phyloP scores from a whole-genome alignment of 23 tunicate species.

The Ciona savignyi region DNA sequence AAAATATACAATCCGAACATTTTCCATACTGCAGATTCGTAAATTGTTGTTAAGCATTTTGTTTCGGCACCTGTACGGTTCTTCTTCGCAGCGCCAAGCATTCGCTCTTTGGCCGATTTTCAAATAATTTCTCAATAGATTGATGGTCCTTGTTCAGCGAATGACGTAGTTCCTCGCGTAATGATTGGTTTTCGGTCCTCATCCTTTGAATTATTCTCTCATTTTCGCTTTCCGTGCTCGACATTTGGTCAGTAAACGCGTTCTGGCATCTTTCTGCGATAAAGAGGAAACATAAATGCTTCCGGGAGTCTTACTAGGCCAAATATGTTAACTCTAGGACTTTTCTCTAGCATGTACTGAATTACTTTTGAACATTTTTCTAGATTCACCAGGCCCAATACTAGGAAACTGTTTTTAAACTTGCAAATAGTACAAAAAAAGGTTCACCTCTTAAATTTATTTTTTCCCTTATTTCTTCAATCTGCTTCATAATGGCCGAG shows the following conservation, averaged over 20 bases:
- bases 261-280: conserved; percentile 9
- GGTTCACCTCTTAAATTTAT: conserved; percentile 30
- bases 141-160: conserved; percentile 24
- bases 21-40: too few species aligned
- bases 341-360: too few species aligned
- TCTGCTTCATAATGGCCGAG: conserved; percentile 11
- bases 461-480: conserved; percentile 33
- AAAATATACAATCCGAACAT: too few species aligned
- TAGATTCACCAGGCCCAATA: too few species aligned
- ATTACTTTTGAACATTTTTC: too few species aligned
- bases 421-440: background rate
- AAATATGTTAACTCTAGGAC: too few species aligned
- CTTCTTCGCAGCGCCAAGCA: conserved; percentile 25
- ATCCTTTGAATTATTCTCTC: conserved; percentile 16
- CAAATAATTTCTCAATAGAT: conserved; percentile 4
- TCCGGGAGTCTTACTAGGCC: too few species aligned
- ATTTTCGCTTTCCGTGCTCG: conserved; percentile 10
- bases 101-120: conserved; percentile 34
- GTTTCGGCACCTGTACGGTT: conserved; percentile 21
- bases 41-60: too few species aligned
- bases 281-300: background rate
- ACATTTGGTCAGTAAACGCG: conserved; percentile 3
- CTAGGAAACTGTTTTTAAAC: too few species aligned
- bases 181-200: conserved; percentile 16
- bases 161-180: conserved; percentile 14